Conservation (phyloP, 1,140 invertebrate species). For the Panagrolaimus sp. region DNA sequence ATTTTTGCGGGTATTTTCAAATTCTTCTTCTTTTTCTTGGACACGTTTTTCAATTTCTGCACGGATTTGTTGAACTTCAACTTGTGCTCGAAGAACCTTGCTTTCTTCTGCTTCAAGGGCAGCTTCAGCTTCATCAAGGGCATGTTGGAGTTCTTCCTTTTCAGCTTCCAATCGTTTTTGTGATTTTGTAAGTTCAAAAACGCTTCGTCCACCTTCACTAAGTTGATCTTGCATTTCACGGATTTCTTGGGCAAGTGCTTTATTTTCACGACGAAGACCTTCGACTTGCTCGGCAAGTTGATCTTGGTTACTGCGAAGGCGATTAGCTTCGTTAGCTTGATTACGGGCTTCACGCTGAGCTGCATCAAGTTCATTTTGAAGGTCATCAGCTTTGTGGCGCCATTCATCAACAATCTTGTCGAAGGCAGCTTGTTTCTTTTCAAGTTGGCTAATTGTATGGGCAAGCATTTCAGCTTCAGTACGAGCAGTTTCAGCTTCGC, state of each 20-base stretch:
- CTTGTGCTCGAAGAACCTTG: constrained; percentile 88
- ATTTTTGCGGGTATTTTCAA: constrained; percentile 99
- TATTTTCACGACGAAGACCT: constrained; percentile 55
- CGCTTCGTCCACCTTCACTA: constrained; percentile 80
- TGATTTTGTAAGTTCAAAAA: constrained; percentile 96
- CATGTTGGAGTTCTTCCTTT: constrained; percentile 97
- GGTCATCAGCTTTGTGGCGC: constrained; percentile 97
- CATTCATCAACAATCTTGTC: constrained; percentile 98
- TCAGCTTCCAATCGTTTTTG: constrained; percentile 95
- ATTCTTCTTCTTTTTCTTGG: constrained; percentile 99
- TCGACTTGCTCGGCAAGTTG: constrained; percentile 81
- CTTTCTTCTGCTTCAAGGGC: constrained; percentile 97
- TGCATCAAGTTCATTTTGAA: constrained; percentile 91
- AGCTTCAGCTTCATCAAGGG: constrained; percentile 94
- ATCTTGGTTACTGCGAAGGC: constrained; percentile 92
- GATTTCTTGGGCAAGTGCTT: constrained; percentile 40
- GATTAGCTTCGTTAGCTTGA: constrained; percentile 97
- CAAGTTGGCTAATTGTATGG: constrained; percentile 66
- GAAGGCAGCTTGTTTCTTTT: constrained; percentile 99
- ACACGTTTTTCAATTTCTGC: constrained; percentile 97
- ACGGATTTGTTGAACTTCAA: constrained; percentile 92
- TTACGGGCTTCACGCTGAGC: constrained; percentile 98
- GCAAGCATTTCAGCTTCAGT: constrained; percentile 68
- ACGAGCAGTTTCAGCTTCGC: constrained; percentile 93
- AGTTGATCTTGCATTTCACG: constrained; percentile 79